A percentile compares a stretch with the other conserved stretches of the same genome.
Conservation (phyloP, 2,113 vertebrate genomes). For the Antechinus flavipes region DNA sequence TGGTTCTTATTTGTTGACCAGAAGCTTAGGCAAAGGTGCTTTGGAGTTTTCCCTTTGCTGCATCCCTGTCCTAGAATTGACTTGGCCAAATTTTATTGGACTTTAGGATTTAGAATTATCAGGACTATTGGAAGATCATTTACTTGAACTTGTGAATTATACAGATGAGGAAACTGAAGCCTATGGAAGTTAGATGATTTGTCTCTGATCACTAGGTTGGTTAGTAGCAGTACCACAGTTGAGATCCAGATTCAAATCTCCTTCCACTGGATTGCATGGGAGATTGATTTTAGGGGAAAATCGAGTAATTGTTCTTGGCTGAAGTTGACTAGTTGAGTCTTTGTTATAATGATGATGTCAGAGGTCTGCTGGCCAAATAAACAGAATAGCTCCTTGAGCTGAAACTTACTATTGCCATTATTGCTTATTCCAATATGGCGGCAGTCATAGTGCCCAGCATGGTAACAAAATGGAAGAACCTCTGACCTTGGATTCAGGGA, state of each 20-base stretch:
- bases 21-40: background rate
- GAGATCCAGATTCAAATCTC: background rate
- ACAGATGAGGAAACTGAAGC: background rate
- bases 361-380: background rate
- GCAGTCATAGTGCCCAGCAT: background rate
- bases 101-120: background rate
- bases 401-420: background rate
- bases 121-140: background rate
- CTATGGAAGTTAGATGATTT: background rate
- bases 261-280: background rate
- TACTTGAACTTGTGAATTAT: background rate
- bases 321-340: background rate
- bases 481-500: background rate
- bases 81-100: background rate
- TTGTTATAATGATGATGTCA: background rate
- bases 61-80: background rate
- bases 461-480: background rate
- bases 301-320: background rate
- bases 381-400: background rate
- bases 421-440: background rate
- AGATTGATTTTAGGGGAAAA: background rate
- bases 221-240: background rate
- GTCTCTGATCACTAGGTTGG: background rate
- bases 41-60: background rate
- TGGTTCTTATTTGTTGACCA: background rate